phyloP scores from a whole-genome alignment of 2,888 invertebrate genomes.

The Pecten maximus region DNA sequence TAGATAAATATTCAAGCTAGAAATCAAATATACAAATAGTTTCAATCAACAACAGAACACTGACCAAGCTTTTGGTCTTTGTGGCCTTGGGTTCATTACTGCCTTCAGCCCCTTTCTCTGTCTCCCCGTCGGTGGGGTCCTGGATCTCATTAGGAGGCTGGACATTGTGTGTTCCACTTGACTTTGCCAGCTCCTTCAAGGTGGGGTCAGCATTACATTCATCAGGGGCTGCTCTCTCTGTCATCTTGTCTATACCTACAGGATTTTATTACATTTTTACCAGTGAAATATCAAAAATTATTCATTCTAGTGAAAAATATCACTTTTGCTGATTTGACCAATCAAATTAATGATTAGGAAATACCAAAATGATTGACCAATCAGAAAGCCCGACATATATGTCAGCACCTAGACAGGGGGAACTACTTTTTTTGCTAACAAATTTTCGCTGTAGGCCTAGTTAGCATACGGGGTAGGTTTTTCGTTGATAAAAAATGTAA shows the following conservation, averaged over 20 bases:
- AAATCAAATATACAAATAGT: neutral
- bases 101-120: constrained; percentile 47
- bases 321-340: no score
- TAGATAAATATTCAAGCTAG: neutral
- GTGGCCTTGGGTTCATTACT: constrained; percentile 61
- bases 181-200: constrained; percentile 74
- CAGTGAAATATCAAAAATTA: no score
- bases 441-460: no score
- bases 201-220: constrained; percentile 81
- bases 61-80: constrained; percentile 69
- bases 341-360: no score
- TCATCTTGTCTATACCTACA: constrained; percentile 93
- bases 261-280: no score
- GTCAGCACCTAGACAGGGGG: no score
- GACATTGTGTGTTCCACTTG: constrained; percentile 69
- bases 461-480: no score
- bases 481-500: no score
- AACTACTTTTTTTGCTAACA: no score
- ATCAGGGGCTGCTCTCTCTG: constrained; percentile 96
- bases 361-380: no score
- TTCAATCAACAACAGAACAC: constrained; percentile 38
- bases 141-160: constrained; percentile 76
- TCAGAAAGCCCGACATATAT: no score
- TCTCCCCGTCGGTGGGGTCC: constrained; percentile 64
- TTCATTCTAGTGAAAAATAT: no score